These are phyloP conservation scores for Machaerirhynchus nigripectus DNA, from an alignment of 2,113 vertebrate species.

Conservation along the genomic window DNA sequence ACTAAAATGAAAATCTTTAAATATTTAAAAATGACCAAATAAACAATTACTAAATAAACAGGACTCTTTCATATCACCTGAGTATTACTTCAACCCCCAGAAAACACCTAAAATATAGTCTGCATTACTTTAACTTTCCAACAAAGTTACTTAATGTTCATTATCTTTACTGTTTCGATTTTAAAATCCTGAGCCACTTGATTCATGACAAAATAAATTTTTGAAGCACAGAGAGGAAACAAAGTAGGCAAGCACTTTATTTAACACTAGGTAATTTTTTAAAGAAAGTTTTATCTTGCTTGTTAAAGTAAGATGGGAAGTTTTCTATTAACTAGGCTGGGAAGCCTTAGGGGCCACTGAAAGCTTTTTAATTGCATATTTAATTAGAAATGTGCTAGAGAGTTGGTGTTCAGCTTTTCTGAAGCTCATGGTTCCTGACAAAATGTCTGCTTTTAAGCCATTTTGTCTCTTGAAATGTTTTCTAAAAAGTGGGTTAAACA, in stretches of 20 bases:
- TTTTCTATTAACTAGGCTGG: constrained; percentile 61
- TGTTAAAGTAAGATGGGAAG: constrained; percentile 62
- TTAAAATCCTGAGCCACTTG: background rate
- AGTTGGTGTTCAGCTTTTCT: constrained; percentile 48
- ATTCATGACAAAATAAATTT: background rate
- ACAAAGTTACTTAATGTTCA: background rate
- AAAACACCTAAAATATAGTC: background rate
- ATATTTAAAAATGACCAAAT: background rate
- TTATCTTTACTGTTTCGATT: background rate
- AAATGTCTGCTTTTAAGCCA: constrained; percentile 56
- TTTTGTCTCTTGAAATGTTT: constrained; percentile 56
- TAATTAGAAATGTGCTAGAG: constrained; percentile 71
- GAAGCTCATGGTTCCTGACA: constrained; percentile 62
- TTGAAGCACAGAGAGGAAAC: background rate
- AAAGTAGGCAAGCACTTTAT: background rate
- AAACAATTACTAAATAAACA: background rate
- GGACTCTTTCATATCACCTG: background rate
- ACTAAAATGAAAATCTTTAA: background rate
- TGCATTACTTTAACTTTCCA: background rate
- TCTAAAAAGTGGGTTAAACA: constrained; percentile 56
- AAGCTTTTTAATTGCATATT: constrained; percentile 76
- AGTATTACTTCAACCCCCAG: background rate
- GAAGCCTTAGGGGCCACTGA: constrained; percentile 63
- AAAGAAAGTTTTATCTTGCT: constrained; percentile 28
- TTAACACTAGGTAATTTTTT: background rate